phyloP scores from a whole-genome alignment of 1,140 invertebrate species.

The Eriocheir sinensis region DNA sequence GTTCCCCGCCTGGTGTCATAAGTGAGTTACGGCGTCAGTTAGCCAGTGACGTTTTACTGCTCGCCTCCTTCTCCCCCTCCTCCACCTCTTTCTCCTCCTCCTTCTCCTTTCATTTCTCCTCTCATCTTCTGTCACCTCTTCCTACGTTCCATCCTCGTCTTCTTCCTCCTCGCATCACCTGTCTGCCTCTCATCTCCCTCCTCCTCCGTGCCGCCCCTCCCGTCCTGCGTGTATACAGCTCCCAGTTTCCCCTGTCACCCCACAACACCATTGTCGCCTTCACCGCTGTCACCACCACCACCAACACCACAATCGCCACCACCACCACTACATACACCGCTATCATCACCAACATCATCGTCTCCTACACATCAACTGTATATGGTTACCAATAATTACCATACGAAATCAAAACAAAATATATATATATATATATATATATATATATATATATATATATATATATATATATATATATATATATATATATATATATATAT shows the following conservation, averaged over 20 bases:
- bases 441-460: not conserved
- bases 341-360: no score
- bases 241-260: not conserved
- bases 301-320: not conserved
- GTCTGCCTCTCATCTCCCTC: constrained; percentile 26
- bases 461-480: no score
- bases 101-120: not conserved
- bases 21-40: constrained; percentile 73
- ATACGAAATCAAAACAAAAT: not conserved
- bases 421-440: not conserved
- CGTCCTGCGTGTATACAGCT: not conserved
- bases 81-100: not conserved
- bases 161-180: not conserved
- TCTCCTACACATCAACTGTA: not conserved
- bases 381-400: not conserved
- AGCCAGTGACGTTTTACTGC: constrained; percentile 65
- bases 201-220: not conserved
- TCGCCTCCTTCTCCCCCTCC: not conserved
- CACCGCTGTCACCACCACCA: not conserved
- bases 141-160: not conserved
- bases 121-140: not conserved
- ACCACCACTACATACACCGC: not conserved
- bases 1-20: constrained; percentile 67
- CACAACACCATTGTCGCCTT: not conserved
- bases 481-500: not conserved